Evolutionary conservation across 2,113 vertebrate species (phyloP).

Genomic region (Scortum barcoo): DNA sequence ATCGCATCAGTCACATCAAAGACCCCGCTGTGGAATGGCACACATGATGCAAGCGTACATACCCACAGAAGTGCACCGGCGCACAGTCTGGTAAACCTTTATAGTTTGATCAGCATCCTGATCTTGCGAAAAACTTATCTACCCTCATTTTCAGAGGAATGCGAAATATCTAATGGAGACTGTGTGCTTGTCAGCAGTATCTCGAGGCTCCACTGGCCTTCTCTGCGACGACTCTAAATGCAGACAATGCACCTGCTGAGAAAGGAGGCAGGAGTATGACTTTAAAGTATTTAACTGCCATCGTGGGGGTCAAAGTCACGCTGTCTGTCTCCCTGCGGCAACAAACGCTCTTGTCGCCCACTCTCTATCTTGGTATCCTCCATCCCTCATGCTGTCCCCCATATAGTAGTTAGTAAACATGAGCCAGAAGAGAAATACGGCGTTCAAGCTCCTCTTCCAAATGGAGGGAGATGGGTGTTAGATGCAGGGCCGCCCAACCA

Average conservation of each 20-base stretch:
- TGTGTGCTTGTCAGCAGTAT: conserved; percentile 51
- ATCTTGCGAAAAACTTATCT: conserved; percentile 69
- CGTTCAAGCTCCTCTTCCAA: not conserved
- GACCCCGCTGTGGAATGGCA: conserved; percentile 52
- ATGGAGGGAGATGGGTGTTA: conserved; percentile 5
- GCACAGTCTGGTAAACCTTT: conserved; percentile 52
- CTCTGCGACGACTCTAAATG: conserved; percentile 1
- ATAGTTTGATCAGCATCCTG: conserved; percentile 61
- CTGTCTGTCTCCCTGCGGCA: conserved; percentile 26
- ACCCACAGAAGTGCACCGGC: not conserved
- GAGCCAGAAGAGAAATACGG: conserved; percentile 5
- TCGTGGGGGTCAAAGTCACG: conserved; percentile 44
- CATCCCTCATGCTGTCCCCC: conserved; percentile 19
- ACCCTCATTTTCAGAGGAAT: conserved; percentile 56
- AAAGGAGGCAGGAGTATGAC: conserved; percentile 28
- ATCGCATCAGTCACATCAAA: conserved; percentile 75
- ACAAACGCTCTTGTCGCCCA: conserved; percentile 6
- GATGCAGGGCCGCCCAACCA: conserved; percentile 34
- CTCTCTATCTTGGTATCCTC: conserved; percentile 41
- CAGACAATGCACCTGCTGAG: conserved; percentile 19
- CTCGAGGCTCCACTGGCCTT: conserved; percentile 13
- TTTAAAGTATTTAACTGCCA: conserved; percentile 34
- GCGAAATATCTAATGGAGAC: conserved; percentile 55
- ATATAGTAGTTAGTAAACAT: conserved; percentile 17
- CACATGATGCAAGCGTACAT: conserved; percentile 13